Evolutionary conservation across 2,113 vertebrate species (phyloP).

Genomic region (Daboia siamensis): DNA sequence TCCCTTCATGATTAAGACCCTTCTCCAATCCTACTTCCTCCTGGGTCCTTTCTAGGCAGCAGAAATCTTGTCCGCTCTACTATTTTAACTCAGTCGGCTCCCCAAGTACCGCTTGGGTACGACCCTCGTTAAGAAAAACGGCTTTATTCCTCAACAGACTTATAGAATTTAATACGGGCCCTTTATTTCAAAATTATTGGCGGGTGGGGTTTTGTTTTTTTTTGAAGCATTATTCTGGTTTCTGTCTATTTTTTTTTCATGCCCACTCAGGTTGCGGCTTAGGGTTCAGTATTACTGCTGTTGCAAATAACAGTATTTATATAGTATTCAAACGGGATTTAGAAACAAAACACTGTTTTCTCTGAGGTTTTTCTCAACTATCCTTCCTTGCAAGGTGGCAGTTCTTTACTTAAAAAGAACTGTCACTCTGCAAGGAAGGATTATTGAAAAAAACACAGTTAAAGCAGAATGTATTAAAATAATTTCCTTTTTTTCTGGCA

Average conservation of each 20-base stretch:
- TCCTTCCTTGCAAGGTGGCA: neutral
- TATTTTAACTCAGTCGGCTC: conserved; percentile 25
- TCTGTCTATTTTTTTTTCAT: neutral
- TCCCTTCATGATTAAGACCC: conserved; percentile 17
- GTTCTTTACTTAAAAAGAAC: neutral
- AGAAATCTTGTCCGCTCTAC: neutral
- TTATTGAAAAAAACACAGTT: neutral
- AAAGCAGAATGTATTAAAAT: neutral
- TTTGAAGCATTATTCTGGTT: neutral
- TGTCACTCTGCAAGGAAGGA: neutral
- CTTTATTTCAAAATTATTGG: neutral
- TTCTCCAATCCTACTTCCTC: conserved; percentile 5
- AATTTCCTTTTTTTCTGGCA: neutral
- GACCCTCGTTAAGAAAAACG: neutral
- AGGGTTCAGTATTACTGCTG: neutral
- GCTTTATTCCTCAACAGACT: neutral
- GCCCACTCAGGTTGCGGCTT: neutral
- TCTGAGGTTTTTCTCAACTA: neutral
- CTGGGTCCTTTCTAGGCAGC: conserved; percentile 15
- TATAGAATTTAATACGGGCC: neutral
- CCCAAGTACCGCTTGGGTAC: neutral
- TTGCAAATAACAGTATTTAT: neutral
- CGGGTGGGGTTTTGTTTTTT: too few species aligned
- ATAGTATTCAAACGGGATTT: neutral
- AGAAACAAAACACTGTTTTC: neutral